Evolutionary conservation across 1,140 invertebrate genomes (phyloP), one percentile per base, ranked within the genome.

Genomic region (Tetragonula clypearis): DNA sequence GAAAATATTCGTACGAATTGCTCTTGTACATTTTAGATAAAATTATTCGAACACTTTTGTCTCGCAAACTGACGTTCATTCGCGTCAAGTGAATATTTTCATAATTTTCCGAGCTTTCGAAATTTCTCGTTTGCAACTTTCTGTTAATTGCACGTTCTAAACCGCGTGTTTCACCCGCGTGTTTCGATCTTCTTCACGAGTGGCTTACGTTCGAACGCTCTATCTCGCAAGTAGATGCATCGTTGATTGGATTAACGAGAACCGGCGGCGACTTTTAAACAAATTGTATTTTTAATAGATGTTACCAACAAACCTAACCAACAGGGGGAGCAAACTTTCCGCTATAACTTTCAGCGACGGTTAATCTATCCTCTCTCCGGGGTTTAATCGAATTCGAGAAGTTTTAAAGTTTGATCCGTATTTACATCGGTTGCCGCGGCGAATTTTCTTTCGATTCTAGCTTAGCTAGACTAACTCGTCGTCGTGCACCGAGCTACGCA

Each of bases 241-340:
- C 49, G 55, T 11, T n/a, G 11, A 19, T 6, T 35, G 19, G 23
- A n/a, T n/a, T 66, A 76, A 82, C 53, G 41, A 56, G 14, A 74
- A 30, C 71, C 41, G 14, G 56, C 56, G 19, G 69, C 12, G 73
- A 82, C 69, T 53, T 65, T 62, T 15, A 30, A 65, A 26, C 53
- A 82, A 82, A 76, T 76, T 56, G 60, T 75, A 82, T 82, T 82
- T 82, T 78, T 84, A 60, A 65, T 71, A 19, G 11, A 53, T 12
- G 17, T 23, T 30, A 14, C n/a, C 41, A 65, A 74, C 71, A 21
- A 23, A 62, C 35, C n/a, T n/a, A 65, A 74, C 71, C n/a, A 23
- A 62, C 35, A 49, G 14, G 35, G 35, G 19, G 82, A 83, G 53
- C 56, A 71, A 83, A 78, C 74, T 78, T 77, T 23, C 74, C 65